Percentiles rank a stretch among this genome's conserved stretches.
phyloP scores from a whole-genome alignment of 1,140 invertebrate genomes.

The Meloidogyne chitwoodi region DNA sequence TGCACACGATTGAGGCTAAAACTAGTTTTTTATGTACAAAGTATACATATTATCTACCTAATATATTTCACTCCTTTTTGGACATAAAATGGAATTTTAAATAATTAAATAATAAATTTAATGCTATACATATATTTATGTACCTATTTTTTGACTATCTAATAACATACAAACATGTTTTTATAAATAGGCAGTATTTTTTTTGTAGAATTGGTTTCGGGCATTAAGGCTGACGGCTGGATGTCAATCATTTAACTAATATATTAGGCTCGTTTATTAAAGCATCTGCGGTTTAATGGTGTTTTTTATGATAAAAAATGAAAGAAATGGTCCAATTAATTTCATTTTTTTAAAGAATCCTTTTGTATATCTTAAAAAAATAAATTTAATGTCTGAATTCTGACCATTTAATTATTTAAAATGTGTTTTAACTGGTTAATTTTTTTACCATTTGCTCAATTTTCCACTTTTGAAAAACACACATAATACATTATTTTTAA shows the following conservation, averaged over 20 bases:
- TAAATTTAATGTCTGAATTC: background rate
- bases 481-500: background rate
- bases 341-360: background rate
- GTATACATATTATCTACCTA: no score
- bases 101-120: no score
- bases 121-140: no score
- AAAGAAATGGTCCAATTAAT: background rate
- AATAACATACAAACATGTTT: background rate
- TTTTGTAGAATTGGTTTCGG: background rate
- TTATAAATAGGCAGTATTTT: background rate
- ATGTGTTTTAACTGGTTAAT: background rate
- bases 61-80: no score
- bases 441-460: background rate
- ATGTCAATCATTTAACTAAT: background rate
- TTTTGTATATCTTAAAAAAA: background rate
- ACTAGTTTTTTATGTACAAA: background rate
- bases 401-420: background rate
- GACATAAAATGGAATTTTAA: no score
- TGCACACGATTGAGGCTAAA: background rate
- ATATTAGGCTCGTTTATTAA: background rate
- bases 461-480: background rate
- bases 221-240: background rate
- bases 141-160: no score
- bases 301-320: background rate
- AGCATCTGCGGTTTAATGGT: background rate